Conservation (phyloP, 2,113 vertebrate genomes). For the Pelusios castaneus region DNA sequence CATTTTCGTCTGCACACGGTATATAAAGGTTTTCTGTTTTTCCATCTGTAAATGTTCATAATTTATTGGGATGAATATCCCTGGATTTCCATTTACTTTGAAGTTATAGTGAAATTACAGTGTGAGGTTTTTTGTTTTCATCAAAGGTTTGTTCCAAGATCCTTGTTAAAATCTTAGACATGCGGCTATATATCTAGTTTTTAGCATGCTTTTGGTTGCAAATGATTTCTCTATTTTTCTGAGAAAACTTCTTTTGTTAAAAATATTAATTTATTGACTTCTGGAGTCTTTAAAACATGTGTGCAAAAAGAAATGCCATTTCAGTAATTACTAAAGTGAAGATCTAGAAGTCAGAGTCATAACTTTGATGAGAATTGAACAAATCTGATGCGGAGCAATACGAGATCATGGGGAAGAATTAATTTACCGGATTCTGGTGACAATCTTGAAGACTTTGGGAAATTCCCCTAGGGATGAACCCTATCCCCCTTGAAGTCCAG, state of each 20-base stretch:
- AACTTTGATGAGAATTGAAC: not conserved
- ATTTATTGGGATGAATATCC: constrained; percentile 18
- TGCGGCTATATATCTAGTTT: not conserved
- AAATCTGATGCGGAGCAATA: not conserved
- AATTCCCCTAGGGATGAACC: not conserved
- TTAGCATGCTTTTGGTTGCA: rapidly evolving
- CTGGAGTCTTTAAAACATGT: not conserved
- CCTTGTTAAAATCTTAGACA: not conserved
- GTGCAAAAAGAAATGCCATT: not conserved
- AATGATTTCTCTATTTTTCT: rapidly evolving
- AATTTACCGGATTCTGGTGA: not conserved
- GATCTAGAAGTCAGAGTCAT: not conserved
- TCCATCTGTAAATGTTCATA: constrained; percentile 20
- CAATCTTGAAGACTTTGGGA: not conserved
- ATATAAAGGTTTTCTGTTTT: not conserved
- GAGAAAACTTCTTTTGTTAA: not conserved
- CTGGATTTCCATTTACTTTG: constrained; percentile 31
- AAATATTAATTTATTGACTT: not conserved
- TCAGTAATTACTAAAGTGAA: not conserved
- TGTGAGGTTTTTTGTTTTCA: not conserved
- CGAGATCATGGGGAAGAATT: not conserved
- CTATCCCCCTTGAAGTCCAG: not conserved
- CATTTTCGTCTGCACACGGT: not conserved
- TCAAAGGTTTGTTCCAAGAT: not conserved
- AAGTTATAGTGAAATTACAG: not conserved